Conservation (phyloP, 2,113 vertebrate genomes). For the Turdus rufiventris region DNA sequence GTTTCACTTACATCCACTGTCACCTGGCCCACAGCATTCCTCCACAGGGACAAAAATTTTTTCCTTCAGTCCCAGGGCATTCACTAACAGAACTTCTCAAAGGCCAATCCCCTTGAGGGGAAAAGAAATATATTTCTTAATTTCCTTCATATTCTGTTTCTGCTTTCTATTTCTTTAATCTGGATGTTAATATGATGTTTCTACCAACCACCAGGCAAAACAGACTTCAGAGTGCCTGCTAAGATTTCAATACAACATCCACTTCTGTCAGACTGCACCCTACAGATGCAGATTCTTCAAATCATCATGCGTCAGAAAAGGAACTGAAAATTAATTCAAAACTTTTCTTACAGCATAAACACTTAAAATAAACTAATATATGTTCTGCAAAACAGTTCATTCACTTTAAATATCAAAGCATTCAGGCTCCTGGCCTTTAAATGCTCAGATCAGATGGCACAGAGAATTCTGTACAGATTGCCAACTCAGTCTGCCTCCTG, state of each 20-base stretch:
- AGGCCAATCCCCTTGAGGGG: constrained; percentile 42
- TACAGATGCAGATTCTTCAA: neutral
- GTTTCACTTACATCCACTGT: constrained; percentile 62
- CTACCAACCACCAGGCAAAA: neutral
- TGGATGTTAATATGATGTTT: neutral
- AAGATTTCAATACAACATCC: neutral
- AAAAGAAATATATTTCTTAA: neutral
- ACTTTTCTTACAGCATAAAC: neutral
- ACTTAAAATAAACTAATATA: neutral
- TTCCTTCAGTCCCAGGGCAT: constrained; percentile 64
- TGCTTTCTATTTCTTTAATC: neutral
- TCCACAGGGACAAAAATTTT: constrained; percentile 56
- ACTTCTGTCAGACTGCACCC: neutral
- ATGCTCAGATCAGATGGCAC: constrained; percentile 10
- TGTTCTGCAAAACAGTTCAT: constrained; percentile 32
- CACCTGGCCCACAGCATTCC: constrained; percentile 35
- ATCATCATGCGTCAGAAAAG: neutral
- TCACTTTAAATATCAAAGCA: constrained; percentile 22
- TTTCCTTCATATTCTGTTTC: neutral
- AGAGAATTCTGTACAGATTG: neutral
- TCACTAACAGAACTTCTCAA: constrained; percentile 66
- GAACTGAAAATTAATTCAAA: neutral
- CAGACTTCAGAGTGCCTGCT: neutral
- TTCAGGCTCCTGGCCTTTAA: constrained; percentile 25
- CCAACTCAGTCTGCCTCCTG: neutral